Percentiles rank a stretch among this genome's conserved stretches.
Evolutionary conservation across 1,140 invertebrate genomes (phyloP).

Genomic region (Heliconius congener): DNA sequence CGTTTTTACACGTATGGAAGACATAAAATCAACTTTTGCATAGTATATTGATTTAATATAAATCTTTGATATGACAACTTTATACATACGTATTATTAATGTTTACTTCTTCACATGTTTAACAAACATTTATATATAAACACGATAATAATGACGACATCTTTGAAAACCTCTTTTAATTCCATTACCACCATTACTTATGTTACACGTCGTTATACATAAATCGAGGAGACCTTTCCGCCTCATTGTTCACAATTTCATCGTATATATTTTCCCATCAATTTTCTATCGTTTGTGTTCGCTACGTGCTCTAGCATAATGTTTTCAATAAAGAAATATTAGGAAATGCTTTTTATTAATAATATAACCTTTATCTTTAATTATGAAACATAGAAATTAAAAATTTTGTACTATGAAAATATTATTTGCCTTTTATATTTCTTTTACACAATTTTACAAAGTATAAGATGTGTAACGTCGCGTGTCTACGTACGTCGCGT

Average conservation of each 20-base stretch:
- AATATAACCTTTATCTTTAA: neutral
- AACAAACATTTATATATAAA: neutral
- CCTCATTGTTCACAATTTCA: conserved; percentile 12
- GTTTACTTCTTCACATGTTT: neutral
- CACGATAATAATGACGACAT: neutral
- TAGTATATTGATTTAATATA: too few species aligned
- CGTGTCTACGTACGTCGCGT: conserved; percentile 44
- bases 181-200: conserved; percentile 8
- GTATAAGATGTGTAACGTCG: conserved; percentile 35
- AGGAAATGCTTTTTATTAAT: neutral
- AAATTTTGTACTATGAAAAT: neutral
- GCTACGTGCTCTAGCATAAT: conserved; percentile 13
- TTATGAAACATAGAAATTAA: neutral
- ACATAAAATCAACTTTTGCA: too few species aligned
- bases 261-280: conserved; percentile 11
- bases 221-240: conserved; percentile 9
- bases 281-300: conserved; percentile 10
- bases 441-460: conserved; percentile 5
- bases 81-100: neutral
- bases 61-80: too few species aligned
- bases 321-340: conserved; percentile 12
- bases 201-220: conserved; percentile 4
- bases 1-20: too few species aligned
- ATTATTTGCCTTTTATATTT: neutral
- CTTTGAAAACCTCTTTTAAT: neutral